Evolutionary conservation across 2,888 invertebrate genomes (phyloP).

Genomic region (Lochmaea crataegi): DNA sequence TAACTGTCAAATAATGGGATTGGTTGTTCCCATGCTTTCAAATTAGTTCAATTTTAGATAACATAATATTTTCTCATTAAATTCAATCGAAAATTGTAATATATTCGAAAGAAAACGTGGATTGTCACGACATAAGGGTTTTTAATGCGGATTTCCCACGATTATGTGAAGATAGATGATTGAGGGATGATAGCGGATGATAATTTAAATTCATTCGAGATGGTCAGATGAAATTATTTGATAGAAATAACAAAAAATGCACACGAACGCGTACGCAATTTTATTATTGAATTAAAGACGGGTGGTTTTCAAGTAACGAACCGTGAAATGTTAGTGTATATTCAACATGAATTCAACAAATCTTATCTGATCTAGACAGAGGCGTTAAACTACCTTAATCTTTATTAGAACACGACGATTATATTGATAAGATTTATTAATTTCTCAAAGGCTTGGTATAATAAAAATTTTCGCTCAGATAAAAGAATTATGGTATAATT

Average conservation of each 20-base stretch:
- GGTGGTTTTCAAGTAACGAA: conserved; percentile 41
- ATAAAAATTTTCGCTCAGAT: too few relatives aligned
- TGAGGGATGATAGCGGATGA: conserved; percentile 36
- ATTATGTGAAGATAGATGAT: conserved; percentile 40
- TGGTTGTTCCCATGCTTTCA: conserved; percentile 33
- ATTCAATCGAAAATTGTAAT: conserved; percentile 51
- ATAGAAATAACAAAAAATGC: conserved; percentile 47
- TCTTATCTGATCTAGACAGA: conserved; percentile 43
- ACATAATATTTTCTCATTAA: conserved; percentile 30
- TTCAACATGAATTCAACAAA: conserved; percentile 43
- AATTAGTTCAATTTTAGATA: conserved; percentile 33
- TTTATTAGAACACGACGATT: background rate
- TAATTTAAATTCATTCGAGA: conserved; percentile 45
- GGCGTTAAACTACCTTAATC: conserved; percentile 19
- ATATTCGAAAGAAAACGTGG: conserved; percentile 51
- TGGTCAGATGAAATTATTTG: conserved; percentile 46
- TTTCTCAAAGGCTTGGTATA: background rate
- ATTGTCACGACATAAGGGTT: conserved; percentile 51
- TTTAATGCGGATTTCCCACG: conserved; percentile 49
- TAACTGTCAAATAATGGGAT: conserved; percentile 3
- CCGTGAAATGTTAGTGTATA: conserved; percentile 41
- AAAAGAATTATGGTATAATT: too few relatives aligned
- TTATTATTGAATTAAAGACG: conserved; percentile 48
- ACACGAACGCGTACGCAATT: conserved; percentile 38
- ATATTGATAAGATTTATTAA: conserved; percentile 1